Conservation (phyloP, 2,888 invertebrate genomes). For the Troides aeacus region DNA sequence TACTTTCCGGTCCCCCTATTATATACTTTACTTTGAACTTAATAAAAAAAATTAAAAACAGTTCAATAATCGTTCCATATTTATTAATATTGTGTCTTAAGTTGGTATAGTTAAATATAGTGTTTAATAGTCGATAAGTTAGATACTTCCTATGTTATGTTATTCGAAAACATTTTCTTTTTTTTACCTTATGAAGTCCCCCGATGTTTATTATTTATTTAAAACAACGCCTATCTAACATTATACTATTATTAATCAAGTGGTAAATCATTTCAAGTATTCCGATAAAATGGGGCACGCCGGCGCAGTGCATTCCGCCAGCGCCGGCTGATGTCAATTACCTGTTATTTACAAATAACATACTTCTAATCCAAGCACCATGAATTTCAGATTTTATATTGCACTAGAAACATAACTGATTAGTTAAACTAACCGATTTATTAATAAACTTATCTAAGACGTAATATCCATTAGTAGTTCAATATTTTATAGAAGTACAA, state of each 20-base stretch:
- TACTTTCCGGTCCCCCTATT: too few species aligned
- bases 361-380: slow-evolving; percentile 41
- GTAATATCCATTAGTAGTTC: neutral
- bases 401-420: slow-evolving; percentile 14
- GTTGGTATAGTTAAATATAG: too few species aligned
- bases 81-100: too few species aligned
- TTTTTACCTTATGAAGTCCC: too few species aligned
- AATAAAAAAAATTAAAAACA: too few species aligned
- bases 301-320: slow-evolving; percentile 26
- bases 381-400: slow-evolving; percentile 27
- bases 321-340: slow-evolving; percentile 39
- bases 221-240: neutral
- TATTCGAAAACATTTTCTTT: too few species aligned
- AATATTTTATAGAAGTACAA: neutral
- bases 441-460: neutral
- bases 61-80: too few species aligned
- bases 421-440: neutral
- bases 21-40: too few species aligned
- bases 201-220: neutral
- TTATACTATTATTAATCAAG: neutral
- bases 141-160: too few species aligned
- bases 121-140: too few species aligned
- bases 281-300: slow-evolving; percentile 15
- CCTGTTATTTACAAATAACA: slow-evolving; percentile 45
- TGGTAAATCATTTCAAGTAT: slow-evolving; percentile 6